Base-by-base conservation (phyloP, 2,113 vertebrate species). In the Zapornia atra region DNA sequence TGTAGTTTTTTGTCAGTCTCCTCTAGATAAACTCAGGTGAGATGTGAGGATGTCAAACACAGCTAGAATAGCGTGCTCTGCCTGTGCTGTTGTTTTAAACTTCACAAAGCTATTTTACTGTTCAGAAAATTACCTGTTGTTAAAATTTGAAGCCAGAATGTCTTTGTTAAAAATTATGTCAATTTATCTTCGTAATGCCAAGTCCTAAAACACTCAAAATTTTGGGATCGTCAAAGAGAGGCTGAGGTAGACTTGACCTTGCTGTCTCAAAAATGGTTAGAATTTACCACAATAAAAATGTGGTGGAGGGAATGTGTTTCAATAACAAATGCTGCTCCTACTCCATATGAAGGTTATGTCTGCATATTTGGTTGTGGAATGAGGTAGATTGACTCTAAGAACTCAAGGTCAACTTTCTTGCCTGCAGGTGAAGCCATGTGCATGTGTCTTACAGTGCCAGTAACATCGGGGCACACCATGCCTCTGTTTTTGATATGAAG, bases 11-110 rank as follows among this genome's bases (percentile, higher is more conserved):
- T 88, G 29, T 42, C 69, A 31, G n/a, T 82, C 22, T 90, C n/a
- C 57, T 59, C 22, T 76, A 88, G 88, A 84, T 78, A 84, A 95
- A 88, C 94, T 78, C 68, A 93, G 64, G 53, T 79, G 69, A 93
- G 31, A 9, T 75, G 60, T 90, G 59, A 80, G 21, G 42, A 75
- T 82, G 71, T 44, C 82, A 88, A 61, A 76, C 0, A 0, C 26
- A 92, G 38, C 4, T 53, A 64, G 51, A 80, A 76, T 12, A 86
- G 28, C 3, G 0, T 59, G 17, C 15, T 94, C 28, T 80, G 26
- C 15, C 24, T 69, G 25, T 59, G 54, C 2, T 75, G 3, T 0
- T 64, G 31, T 68, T 77, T 93, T 82, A 66, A 83, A 83, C 59
- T 38, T 66, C 65, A 69, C 28, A 59, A 73, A 63, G 22, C 3